A percentile compares a stretch with the other conserved stretches of the same genome.
phyloP scores from a whole-genome alignment of 2,888 invertebrate species.

The Mantis religiosa region DNA sequence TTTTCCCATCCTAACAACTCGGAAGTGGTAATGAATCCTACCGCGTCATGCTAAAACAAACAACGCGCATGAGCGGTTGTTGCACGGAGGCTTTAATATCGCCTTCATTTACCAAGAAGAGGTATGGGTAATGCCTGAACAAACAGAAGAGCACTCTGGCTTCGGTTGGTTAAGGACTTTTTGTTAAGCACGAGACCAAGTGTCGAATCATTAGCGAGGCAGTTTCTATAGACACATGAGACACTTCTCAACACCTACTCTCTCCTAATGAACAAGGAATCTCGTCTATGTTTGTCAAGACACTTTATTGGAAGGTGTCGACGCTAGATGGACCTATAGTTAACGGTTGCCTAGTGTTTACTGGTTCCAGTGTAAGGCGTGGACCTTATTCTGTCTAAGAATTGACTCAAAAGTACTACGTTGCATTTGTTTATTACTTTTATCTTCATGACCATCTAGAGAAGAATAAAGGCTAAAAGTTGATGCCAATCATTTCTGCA shows the following conservation, averaged over 20 bases:
- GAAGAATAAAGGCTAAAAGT: too few species aligned
- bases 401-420: too few species aligned
- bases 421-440: too few species aligned
- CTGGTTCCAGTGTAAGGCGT: too few species aligned
- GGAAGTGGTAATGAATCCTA: background rate
- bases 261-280: background rate
- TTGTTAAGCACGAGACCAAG: background rate
- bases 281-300: background rate
- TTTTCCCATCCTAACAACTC: too few species aligned
- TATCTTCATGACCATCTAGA: too few species aligned
- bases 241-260: background rate
- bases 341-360: background rate
- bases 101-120: conserved; percentile 2
- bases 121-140: conserved; percentile 1
- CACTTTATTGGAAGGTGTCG: background rate
- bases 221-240: background rate
- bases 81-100: background rate
- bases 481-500: too few species aligned
- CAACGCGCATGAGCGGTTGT: background rate
- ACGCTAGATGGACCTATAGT: background rate
- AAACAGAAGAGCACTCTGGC: background rate
- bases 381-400: too few species aligned
- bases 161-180: background rate
- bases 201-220: conserved; percentile 2
- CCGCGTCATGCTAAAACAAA: background rate